These are phyloP conservation scores for Lutraria lutraria DNA, from an alignment of 2,888 invertebrate genomes.

Conservation along the genomic window DNA sequence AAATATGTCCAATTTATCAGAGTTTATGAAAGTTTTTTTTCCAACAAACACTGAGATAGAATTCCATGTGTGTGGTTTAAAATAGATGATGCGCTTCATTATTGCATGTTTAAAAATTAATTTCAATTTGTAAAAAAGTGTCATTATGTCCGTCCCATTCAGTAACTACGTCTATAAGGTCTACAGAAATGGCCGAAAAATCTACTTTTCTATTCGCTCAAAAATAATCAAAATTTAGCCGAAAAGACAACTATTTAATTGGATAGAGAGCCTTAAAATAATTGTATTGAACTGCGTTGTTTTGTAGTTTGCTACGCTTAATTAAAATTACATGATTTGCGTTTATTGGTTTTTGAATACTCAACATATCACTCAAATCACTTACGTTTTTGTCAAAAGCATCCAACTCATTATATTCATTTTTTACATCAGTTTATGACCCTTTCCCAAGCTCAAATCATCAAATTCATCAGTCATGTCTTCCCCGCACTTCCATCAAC, in stretches of 20 bases:
- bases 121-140: not conserved
- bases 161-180: not conserved
- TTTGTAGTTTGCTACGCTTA: not conserved
- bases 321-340: not conserved
- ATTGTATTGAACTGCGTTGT: not conserved
- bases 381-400: not conserved
- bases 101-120: not conserved
- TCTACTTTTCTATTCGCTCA: not conserved
- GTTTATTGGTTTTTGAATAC: not conserved
- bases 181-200: not conserved
- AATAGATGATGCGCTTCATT: not conserved
- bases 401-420: not conserved
- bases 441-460: not conserved
- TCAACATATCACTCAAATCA: not conserved
- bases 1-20: slow-evolving; percentile 15
- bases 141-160: not conserved
- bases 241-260: not conserved
- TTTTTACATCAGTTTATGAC: not conserved
- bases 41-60: not conserved
- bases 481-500: not conserved
- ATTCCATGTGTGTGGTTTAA: not conserved
- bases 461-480: slow-evolving; percentile 1
- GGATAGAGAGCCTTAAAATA: not conserved
- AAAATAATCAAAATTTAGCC: not conserved
- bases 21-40: not conserved